A percentile compares a stretch with the other conserved stretches of the same genome.
Conservation (phyloP, 2,888 invertebrate species). For the Thymelicus lineola region DNA sequence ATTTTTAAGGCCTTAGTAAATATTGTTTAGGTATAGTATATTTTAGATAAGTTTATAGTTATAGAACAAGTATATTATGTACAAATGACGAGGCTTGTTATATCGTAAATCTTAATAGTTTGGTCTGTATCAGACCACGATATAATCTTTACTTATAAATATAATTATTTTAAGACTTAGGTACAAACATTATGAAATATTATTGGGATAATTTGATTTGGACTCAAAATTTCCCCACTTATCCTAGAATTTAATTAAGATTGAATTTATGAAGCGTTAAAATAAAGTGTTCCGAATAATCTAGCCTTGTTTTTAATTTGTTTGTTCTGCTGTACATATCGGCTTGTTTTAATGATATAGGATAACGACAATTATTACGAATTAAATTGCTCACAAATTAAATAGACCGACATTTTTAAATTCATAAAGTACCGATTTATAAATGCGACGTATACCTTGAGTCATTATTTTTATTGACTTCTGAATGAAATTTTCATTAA, state of each 20-base stretch:
- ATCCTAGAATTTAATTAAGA: constrained; percentile 14
- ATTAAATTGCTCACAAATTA: too few species aligned
- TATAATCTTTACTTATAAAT: constrained; percentile 5
- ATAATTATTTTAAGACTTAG: constrained; percentile 16
- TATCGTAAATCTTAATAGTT: constrained; percentile 44
- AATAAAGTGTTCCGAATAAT: constrained; percentile 26
- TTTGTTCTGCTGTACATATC: constrained; percentile 14
- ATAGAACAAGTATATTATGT: constrained; percentile 41
- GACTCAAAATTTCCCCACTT: neutral
- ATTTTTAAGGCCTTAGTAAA: too few species aligned
- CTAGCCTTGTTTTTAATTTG: constrained; percentile 19
- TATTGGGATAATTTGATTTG: constrained; percentile 10
- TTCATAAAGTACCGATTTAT: too few species aligned
- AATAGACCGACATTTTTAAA: too few species aligned
- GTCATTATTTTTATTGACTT: too few species aligned
- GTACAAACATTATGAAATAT: neutral
- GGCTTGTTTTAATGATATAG: neutral
- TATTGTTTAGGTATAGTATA: too few species aligned
- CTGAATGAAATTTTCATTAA: too few species aligned
- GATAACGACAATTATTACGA: too few species aligned
- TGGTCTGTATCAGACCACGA: constrained; percentile 79
- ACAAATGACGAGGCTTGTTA: constrained; percentile 63
- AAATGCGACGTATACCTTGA: too few species aligned
- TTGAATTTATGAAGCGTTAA: constrained; percentile 7
- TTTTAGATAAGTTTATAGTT: neutral